Percentiles rank a stretch among this genome's conserved stretches.
Evolutionary conservation across 1,140 invertebrate species (phyloP).

Genomic region (Brachionus rubens): DNA sequence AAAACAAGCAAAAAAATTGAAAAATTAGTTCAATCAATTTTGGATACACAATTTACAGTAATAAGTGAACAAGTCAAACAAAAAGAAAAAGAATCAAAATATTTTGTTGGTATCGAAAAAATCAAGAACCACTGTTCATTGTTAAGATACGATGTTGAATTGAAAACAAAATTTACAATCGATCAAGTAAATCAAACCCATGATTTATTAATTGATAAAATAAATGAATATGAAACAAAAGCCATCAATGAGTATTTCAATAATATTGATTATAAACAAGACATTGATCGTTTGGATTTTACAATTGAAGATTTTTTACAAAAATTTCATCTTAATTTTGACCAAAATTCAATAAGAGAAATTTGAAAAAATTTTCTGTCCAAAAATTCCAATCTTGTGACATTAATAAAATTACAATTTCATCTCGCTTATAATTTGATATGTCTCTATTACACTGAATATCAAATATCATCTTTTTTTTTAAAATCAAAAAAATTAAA

Average conservation of each 20-base stretch:
- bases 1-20: background rate
- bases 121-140: constrained; percentile 8
- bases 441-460: too few relatives aligned
- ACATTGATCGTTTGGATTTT: constrained; percentile 29
- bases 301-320: constrained; percentile 21
- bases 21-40: background rate
- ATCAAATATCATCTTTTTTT: too few relatives aligned
- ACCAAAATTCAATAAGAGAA: background rate
- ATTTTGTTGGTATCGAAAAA: background rate
- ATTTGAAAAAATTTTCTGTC: background rate
- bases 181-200: background rate
- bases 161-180: constrained; percentile 12
- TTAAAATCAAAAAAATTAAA: too few relatives aligned
- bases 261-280: constrained; percentile 19
- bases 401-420: too few relatives aligned
- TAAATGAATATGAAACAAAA: constrained; percentile 28
- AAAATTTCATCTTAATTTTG: background rate
- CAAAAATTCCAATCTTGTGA: too few relatives aligned
- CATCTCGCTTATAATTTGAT: too few relatives aligned
- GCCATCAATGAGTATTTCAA: background rate
- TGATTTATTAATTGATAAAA: constrained; percentile 5
- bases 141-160: constrained; percentile 1
- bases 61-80: background rate
- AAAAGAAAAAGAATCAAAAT: background rate
- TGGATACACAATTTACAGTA: background rate